Conservation (phyloP, 2,797 vertebrate species). For the Mustela erminea region DNA sequence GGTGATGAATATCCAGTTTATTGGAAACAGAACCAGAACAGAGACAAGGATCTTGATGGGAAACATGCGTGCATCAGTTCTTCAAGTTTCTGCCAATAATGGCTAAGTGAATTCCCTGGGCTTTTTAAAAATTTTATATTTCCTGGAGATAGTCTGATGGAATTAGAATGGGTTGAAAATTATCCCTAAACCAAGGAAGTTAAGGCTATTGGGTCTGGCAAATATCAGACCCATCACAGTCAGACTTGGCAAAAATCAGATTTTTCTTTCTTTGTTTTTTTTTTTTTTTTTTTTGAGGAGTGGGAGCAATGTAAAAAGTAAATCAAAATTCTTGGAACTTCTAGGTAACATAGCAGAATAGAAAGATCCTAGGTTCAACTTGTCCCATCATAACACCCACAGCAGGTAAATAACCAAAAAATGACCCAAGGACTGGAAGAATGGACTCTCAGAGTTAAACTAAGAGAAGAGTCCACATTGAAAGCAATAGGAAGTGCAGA, state of each 20-base stretch:
- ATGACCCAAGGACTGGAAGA: not conserved
- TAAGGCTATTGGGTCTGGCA: not conserved
- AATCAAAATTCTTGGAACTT: not conserved
- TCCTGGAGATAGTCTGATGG: not conserved
- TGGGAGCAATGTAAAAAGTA: not conserved
- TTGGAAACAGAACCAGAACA: not conserved
- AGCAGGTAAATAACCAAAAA: not conserved
- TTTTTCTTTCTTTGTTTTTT: not conserved
- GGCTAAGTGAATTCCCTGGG: not conserved
- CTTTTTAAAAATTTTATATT: not conserved
- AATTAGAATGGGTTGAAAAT: not conserved
- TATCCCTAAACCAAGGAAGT: not conserved
- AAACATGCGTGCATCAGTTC: accelerated
- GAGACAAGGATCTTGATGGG: not conserved
- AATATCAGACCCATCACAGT: not conserved
- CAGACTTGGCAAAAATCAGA: not conserved
- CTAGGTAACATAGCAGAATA: not conserved
- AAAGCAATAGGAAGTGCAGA: not conserved
- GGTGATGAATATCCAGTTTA: not conserved
- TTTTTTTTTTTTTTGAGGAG: not conserved
- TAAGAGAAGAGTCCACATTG: not conserved
- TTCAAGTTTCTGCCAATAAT: not conserved
- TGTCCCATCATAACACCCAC: not conserved
- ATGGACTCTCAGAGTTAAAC: not conserved
- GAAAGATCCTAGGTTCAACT: not conserved